phyloP scores from a whole-genome alignment of 2,113 vertebrate species.

The Phylloscopus trochiloides region DNA sequence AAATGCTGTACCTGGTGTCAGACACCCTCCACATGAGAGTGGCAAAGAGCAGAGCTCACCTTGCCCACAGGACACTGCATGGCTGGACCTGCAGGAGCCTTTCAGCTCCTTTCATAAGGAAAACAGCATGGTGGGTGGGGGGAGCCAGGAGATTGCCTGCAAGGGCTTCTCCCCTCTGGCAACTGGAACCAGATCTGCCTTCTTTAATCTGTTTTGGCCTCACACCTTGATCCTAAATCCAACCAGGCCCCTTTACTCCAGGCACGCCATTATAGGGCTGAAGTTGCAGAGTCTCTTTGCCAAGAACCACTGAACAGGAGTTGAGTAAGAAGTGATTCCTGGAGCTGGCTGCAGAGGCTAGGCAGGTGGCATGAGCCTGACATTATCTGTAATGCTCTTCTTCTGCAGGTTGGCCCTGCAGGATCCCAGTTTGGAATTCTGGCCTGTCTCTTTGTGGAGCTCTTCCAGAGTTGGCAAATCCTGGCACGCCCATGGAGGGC shows the following conservation, averaged over 20 bases:
- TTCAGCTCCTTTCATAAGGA: background rate
- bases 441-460: conserved; percentile 97
- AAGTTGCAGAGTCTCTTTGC: background rate
- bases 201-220: background rate
- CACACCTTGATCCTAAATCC: background rate
- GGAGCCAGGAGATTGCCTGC: background rate
- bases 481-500: conserved; percentile 94
- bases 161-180: background rate
- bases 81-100: background rate
- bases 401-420: conserved; percentile 90
- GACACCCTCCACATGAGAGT: rapidly evolving
- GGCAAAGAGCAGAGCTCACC: background rate
- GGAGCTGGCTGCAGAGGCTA: background rate
- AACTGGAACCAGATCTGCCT: background rate
- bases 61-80: background rate
- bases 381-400: background rate
- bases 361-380: background rate
- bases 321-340: background rate
- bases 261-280: background rate
- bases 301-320: background rate
- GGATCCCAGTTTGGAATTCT: conserved; percentile 98
- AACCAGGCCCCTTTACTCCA: background rate
- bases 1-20: background rate
- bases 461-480: conserved; percentile 99
- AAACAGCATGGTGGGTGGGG: background rate